A percentile compares a stretch with the other conserved stretches of the same genome.
Conservation (phyloP, 2,113 vertebrate genomes). For the Pristiophorus japonicus region DNA sequence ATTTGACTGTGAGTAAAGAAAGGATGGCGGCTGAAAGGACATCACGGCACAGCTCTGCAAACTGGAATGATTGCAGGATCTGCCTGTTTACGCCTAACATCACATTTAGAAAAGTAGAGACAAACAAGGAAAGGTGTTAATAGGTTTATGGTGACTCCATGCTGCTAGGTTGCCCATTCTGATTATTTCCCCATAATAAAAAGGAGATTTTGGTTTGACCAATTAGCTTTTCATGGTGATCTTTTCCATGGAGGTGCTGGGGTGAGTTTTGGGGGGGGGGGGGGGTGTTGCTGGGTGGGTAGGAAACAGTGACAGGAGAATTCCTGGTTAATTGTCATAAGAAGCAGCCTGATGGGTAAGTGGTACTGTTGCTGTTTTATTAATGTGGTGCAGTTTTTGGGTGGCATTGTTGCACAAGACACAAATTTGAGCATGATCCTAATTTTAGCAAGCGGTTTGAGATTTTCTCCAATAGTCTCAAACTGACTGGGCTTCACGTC, state of each 20-base stretch:
- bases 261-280: no score
- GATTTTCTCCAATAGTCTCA: background rate
- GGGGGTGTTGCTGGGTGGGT: background rate
- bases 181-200: constrained; percentile 72
- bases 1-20: constrained; percentile 48
- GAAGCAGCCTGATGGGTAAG: background rate
- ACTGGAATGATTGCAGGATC: constrained; percentile 70
- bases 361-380: background rate
- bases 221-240: constrained; percentile 81
- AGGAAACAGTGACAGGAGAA: background rate
- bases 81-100: constrained; percentile 76
- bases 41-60: constrained; percentile 56
- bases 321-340: background rate
- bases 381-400: background rate
- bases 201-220: constrained; percentile 85
- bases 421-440: background rate
- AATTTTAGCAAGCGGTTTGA: background rate
- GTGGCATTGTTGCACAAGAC: background rate
- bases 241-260: background rate
- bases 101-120: constrained; percentile 68
- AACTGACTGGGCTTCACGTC: background rate
- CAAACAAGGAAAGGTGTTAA: constrained; percentile 95
- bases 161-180: constrained; percentile 89
- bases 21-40: constrained; percentile 52
- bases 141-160: constrained; percentile 81